These are phyloP conservation scores for Tortrix viridana DNA, from an alignment of 2,888 invertebrate species.

Conservation along the genomic window DNA sequence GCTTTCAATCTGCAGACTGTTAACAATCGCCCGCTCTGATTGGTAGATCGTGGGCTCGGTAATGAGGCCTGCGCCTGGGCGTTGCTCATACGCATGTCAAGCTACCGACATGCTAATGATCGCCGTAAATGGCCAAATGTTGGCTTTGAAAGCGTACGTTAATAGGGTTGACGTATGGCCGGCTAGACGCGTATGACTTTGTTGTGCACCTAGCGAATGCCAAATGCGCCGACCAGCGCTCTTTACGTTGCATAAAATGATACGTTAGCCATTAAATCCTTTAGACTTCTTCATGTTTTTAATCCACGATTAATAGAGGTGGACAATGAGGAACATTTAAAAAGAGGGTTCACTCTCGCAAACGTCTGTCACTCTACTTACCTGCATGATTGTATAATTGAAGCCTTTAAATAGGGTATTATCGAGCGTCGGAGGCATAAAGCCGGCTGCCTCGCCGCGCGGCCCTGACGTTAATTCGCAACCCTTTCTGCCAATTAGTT, in stretches of 20 bases:
- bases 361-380: background rate
- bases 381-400: conserved; percentile 30
- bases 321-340: background rate
- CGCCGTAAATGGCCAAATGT: conserved; percentile 51
- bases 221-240: conserved; percentile 1
- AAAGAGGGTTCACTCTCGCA: background rate
- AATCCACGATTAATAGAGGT: background rate
- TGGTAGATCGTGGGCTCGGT: conserved; percentile 67
- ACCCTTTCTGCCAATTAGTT: conserved; percentile 85
- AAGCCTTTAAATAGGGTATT: conserved; percentile 35
- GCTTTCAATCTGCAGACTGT: conserved; percentile 65
- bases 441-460: conserved; percentile 65
- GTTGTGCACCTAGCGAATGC: conserved; percentile 2
- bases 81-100: conserved; percentile 63
- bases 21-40: conserved; percentile 66
- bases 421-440: conserved; percentile 65
- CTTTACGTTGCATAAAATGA: too few species aligned
- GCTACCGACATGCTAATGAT: conserved; percentile 56
- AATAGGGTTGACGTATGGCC: conserved; percentile 30
- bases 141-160: conserved; percentile 11
- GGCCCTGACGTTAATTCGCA: conserved; percentile 82
- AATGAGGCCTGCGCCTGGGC: conserved; percentile 63
- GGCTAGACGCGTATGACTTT: conserved; percentile 10
- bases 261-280: too few species aligned
- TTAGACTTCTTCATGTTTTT: background rate